Percentiles rank a stretch among this genome's conserved stretches.
Conservation (phyloP, 2,113 vertebrate genomes). For the Phaethornis superciliosus region DNA sequence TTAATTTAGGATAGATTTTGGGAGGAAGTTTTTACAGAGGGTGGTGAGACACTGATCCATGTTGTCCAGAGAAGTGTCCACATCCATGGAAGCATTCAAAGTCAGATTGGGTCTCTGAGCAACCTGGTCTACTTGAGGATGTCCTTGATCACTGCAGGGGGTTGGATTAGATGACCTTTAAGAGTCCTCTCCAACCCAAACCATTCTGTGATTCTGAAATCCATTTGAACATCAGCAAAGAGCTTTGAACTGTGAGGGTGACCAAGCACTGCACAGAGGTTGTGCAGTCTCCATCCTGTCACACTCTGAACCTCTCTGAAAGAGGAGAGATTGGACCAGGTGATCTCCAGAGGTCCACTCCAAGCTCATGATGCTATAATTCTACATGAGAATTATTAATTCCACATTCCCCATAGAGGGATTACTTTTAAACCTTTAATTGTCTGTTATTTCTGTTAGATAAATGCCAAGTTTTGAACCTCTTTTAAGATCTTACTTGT, state of each 20-base stretch:
- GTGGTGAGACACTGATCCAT: too few species aligned
- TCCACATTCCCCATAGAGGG: too few species aligned
- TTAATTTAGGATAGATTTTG: too few species aligned
- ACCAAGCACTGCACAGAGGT: not conserved
- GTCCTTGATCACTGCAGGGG: too few species aligned
- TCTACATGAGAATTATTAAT: not conserved
- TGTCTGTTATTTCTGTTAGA: not conserved
- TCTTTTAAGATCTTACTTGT: rapidly evolving
- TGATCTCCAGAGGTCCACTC: not conserved
- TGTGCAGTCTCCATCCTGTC: not conserved
- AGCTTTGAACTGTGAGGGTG: not conserved
- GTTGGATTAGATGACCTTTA: too few species aligned
- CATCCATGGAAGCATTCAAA: too few species aligned
- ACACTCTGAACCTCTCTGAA: not conserved
- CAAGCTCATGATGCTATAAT: not conserved
- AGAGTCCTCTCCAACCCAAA: too few species aligned
- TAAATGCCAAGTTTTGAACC: not conserved
- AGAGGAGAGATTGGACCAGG: not conserved
- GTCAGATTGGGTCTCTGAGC: too few species aligned
- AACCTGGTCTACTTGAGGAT: too few species aligned
- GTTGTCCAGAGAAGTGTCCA: too few species aligned
- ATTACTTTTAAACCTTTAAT: not conserved
- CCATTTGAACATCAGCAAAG: not conserved
- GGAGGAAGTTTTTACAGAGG: too few species aligned
- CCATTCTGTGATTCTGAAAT: not conserved